Conservation (phyloP, 2,888 invertebrate genomes). For the Epicampocera succincta region DNA sequence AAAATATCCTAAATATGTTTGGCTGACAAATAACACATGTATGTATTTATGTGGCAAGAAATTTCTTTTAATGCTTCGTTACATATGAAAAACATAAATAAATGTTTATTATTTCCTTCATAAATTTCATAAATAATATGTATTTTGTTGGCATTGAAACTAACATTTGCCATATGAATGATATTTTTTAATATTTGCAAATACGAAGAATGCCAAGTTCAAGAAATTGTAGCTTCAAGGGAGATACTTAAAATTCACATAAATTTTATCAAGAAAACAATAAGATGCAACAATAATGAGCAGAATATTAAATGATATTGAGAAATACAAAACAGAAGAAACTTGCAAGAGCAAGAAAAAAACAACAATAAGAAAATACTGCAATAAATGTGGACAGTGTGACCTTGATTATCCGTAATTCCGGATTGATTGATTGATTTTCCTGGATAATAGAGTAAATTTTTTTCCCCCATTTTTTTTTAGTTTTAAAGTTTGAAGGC, state of each 20-base stretch:
- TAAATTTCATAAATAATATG: slow-evolving; percentile 51
- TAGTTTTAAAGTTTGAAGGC: no score
- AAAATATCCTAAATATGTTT: background rate
- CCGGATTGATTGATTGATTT: no score
- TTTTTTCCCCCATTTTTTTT: no score
- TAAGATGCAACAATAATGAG: slow-evolving; percentile 8
- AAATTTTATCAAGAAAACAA: slow-evolving; percentile 50
- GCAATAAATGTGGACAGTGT: no score
- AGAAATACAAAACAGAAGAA: slow-evolving; percentile 29
- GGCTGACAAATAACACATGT: background rate
- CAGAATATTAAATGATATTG: slow-evolving; percentile 15
- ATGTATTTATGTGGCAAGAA: background rate
- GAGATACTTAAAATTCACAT: slow-evolving; percentile 61
- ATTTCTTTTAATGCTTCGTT: slow-evolving; percentile 54
- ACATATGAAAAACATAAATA: slow-evolving; percentile 52
- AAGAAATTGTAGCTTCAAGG: slow-evolving; percentile 59
- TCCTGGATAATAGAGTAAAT: no score
- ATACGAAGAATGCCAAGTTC: slow-evolving; percentile 65
- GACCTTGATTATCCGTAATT: no score
- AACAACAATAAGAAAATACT: no score
- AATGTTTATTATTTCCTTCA: slow-evolving; percentile 62
- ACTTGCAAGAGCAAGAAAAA: slow-evolving; percentile 7
- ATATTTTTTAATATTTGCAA: slow-evolving; percentile 43
- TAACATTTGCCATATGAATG: slow-evolving; percentile 53
- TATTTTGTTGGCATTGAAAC: slow-evolving; percentile 64